Base-by-base conservation (phyloP, 1,140 invertebrate genomes). In the Leptinotarsa undecemlineata region DNA sequence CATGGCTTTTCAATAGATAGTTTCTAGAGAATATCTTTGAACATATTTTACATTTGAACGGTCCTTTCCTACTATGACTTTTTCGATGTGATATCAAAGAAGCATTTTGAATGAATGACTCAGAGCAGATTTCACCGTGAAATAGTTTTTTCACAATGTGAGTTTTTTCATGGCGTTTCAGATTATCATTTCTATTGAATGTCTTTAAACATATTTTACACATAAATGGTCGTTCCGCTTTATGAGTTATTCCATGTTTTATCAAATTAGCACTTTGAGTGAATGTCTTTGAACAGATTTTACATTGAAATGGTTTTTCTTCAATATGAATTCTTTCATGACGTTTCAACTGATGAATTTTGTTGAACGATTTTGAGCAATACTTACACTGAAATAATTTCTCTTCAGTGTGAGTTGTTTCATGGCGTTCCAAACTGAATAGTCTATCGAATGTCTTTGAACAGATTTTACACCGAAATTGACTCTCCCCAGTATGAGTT, bases 201-300 rank as follows among this genome's bases (percentile, higher is more conserved):
- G 17, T 19, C 8, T 64, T 64, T 20, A 21, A 64, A 64, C 62
- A 64, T 4, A 21, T 64, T 19, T 64, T 20, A 64, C 62, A 64
- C 3, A 11, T 11, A 20, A 64, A 64, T 64, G 62, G 4, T 13
- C 19, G 15, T 20, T 20, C 23, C 20, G 3, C 62, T 20, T 4
- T 14, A 64, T 20, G 19, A 64, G 14, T 20, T 21, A 17, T 64
- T 64, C 11, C 13, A 26, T 64, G 62, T 20, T 20, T 20, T 2
- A 17, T 26, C 23, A 64, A 20, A n/a, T 64, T 23, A 26, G 3
- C 23, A n/a, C 23, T 23, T 14, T 14, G 14, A 21, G 13, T 21
- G 62, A 64, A 64, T 14, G 17, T 19, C 20, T 64, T 64, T 20
- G 62, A 26, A 64, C 62, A 64, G 14, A 21, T 64, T 19, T 64